These are phyloP conservation scores for Batillaria attramentaria DNA, from an alignment of 1,140 invertebrate species.

Conservation along the genomic window DNA sequence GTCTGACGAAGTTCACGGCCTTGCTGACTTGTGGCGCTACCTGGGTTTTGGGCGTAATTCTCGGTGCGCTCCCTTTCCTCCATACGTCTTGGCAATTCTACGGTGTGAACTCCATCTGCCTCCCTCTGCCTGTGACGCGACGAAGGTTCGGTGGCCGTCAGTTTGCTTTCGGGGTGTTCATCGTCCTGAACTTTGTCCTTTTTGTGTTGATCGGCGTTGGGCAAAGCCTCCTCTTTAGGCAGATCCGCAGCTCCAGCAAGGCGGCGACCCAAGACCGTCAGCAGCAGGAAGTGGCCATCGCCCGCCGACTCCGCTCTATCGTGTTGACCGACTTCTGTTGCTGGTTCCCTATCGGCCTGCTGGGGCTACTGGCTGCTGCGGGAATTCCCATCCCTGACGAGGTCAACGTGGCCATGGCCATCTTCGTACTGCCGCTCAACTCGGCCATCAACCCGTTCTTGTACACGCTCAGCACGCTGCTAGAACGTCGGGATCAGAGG, in stretches of 20 bases:
- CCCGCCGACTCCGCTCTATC: conserved; percentile 36
- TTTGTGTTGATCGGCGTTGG: conserved; percentile 44
- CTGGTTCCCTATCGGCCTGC: conserved; percentile 41
- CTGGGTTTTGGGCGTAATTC: conserved; percentile 34
- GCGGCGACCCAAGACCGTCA: conserved; percentile 5
- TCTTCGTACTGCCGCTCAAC: conserved; percentile 52
- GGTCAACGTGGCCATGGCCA: conserved; percentile 47
- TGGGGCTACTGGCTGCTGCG: conserved; percentile 38
- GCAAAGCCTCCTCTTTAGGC: conserved; percentile 40
- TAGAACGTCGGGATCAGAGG: no score
- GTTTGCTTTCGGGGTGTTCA: conserved; percentile 45
- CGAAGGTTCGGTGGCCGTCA: conserved; percentile 33
- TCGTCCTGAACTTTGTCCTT: conserved; percentile 41
- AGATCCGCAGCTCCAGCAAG: conserved; percentile 24
- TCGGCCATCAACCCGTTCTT: conserved; percentile 53
- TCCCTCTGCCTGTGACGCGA: conserved; percentile 45
- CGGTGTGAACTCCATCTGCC: conserved; percentile 42
- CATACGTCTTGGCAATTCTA: conserved; percentile 45
- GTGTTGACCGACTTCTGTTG: conserved; percentile 45
- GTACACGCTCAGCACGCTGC: conserved; percentile 40
- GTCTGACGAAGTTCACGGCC: conserved; percentile 29
- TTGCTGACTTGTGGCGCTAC: neutral
- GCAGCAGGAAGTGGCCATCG: conserved; percentile 38
- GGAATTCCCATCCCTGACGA: conserved; percentile 43
- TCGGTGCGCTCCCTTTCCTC: conserved; percentile 25